phyloP scores from a whole-genome alignment of 2,888 invertebrate genomes.

The Cremastobaeus sp. region DNA sequence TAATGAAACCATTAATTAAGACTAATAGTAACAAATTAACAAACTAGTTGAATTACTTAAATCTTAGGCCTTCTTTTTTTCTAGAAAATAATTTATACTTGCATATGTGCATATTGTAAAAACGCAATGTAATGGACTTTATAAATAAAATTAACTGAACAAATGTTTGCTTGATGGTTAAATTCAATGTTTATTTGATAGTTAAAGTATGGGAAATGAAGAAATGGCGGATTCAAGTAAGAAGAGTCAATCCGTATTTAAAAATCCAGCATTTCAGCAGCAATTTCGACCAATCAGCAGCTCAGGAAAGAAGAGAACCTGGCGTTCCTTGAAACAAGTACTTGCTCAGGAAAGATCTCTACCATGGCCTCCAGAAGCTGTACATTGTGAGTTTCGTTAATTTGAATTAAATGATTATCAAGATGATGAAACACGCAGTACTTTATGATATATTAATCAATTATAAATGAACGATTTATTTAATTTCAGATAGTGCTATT shows the following conservation, averaged over 20 bases:
- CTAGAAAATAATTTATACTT: not conserved
- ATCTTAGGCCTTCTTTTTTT: not conserved
- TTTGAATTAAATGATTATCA: no score
- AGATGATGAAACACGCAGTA: no score
- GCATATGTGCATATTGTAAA: not conserved
- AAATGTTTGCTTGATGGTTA: no score
- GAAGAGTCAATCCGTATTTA: conserved; percentile 71
- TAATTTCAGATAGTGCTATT: conserved; percentile 86
- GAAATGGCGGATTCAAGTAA: conserved; percentile 66
- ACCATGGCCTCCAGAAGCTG: conserved; percentile 87
- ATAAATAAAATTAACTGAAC: no score
- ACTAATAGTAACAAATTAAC: not conserved
- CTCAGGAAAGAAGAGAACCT: conserved; percentile 86
- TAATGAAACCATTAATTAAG: not conserved
- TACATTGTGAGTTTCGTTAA: conserved; percentile 88
- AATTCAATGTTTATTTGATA: conserved; percentile 28
- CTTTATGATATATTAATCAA: no score
- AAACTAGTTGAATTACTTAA: not conserved
- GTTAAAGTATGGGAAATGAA: conserved; percentile 71
- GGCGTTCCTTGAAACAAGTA: conserved; percentile 94
- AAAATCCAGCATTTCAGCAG: conserved; percentile 73
- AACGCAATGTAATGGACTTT: no score
- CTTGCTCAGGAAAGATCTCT: conserved; percentile 87
- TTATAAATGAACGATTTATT: no score
- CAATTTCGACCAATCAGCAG: conserved; percentile 73